Percentiles rank a stretch among this genome's conserved stretches.
phyloP scores from a whole-genome alignment of 2,113 vertebrate genomes.

The Equus przewalskii region DNA sequence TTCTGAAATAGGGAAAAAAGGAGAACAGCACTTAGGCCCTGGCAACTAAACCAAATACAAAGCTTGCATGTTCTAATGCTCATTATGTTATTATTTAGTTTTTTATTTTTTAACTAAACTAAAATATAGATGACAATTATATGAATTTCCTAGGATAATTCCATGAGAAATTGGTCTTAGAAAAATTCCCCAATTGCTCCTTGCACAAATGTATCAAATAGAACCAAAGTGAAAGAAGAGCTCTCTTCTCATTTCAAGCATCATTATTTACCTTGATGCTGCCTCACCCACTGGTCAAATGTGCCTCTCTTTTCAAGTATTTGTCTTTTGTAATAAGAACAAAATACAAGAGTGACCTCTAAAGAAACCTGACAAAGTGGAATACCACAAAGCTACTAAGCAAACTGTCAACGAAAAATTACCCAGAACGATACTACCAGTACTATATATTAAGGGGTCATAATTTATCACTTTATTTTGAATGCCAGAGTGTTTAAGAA shows the following conservation, averaged over 20 bases:
- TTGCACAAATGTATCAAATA: neutral
- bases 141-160: conserved; percentile 12
- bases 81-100: neutral
- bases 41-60: conserved; percentile 50
- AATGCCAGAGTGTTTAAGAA: conserved; percentile 31
- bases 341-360: neutral
- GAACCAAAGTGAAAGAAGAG: conserved; percentile 48
- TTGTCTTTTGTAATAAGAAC: conserved; percentile 23
- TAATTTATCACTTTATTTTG: conserved; percentile 35
- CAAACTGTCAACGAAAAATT: conserved; percentile 49
- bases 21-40: neutral
- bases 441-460: neutral
- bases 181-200: neutral
- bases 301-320: conserved; percentile 44
- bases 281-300: neutral
- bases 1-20: conserved; percentile 1
- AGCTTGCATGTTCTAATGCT: conserved; percentile 25
- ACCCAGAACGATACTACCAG: conserved; percentile 16
- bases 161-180: neutral
- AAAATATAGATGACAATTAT: conserved; percentile 26
- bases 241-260: conserved; percentile 23
- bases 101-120: conserved; percentile 22
- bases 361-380: conserved; percentile 53
- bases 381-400: neutral
- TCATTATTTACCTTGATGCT: neutral